Conservation (phyloP, 2,113 vertebrate species). For the Alouatta palliata region DNA sequence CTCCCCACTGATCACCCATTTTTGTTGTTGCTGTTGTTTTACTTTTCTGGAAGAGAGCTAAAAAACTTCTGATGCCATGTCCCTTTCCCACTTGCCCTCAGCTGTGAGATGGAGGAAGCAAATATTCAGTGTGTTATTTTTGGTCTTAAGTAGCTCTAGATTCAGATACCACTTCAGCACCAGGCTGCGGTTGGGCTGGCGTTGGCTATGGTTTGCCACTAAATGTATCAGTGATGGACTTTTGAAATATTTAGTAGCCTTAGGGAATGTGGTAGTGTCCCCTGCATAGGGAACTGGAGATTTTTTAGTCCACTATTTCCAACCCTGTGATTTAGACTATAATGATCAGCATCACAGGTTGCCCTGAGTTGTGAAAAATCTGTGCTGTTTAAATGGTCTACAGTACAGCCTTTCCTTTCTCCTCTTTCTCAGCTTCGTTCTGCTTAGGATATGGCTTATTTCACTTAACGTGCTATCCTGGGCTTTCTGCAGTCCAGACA, state of each 20-base stretch:
- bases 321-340: neutral
- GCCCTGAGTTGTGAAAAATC: neutral
- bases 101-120: constrained; percentile 51
- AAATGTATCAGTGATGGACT: constrained; percentile 35
- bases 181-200: constrained; percentile 51
- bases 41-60: constrained; percentile 49
- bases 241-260: constrained; percentile 28
- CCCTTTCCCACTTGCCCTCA: neutral
- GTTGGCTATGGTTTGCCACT: neutral
- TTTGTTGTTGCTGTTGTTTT: neutral
- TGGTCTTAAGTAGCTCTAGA: neutral
- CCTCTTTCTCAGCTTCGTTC: neutral
- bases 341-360: neutral
- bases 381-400: neutral
- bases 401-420: neutral
- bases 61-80: neutral
- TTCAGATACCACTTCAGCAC: neutral
- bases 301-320: neutral
- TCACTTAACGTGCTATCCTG: neutral
- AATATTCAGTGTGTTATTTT: neutral
- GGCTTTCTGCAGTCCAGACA: neutral
- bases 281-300: neutral
- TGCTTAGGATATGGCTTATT: neutral
- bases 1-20: neutral
- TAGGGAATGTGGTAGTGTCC: neutral